phyloP scores from a whole-genome alignment of 2,797 vertebrate species.

The Urocyon cinereoargenteus region DNA sequence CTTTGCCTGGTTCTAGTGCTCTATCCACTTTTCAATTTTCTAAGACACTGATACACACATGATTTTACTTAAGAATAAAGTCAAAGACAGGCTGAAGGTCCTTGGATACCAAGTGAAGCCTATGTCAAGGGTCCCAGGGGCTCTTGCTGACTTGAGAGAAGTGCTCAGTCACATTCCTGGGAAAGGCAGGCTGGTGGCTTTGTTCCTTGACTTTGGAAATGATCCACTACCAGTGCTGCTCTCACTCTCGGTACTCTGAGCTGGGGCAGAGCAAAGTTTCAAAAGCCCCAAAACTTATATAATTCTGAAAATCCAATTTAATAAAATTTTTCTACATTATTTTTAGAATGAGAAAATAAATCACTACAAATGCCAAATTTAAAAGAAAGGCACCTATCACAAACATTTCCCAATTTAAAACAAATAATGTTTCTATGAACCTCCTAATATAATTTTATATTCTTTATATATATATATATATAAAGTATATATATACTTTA shows the following conservation, averaged over 20 bases:
- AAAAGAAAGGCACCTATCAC: background rate
- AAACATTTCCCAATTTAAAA: background rate
- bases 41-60: background rate
- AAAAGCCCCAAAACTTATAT: background rate
- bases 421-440: background rate
- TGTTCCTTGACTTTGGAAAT: background rate
- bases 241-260: background rate
- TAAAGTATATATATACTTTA: too few species aligned
- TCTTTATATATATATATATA: background rate
- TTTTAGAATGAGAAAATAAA: background rate
- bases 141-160: background rate
- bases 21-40: background rate
- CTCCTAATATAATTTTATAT: background rate
- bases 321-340: background rate
- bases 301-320: background rate
- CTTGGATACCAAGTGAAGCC: background rate
- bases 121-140: too few species aligned
- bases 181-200: fast-evolving
- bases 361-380: background rate
- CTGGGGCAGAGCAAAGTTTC: fast-evolving
- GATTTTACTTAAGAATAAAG: background rate
- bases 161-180: background rate
- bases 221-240: fast-evolving
- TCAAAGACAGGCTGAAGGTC: background rate
- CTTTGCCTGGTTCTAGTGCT: background rate